A percentile compares a stretch with the other conserved stretches of the same genome.
Conservation (phyloP, 2,113 vertebrate genomes). For the Callipepla squamata region DNA sequence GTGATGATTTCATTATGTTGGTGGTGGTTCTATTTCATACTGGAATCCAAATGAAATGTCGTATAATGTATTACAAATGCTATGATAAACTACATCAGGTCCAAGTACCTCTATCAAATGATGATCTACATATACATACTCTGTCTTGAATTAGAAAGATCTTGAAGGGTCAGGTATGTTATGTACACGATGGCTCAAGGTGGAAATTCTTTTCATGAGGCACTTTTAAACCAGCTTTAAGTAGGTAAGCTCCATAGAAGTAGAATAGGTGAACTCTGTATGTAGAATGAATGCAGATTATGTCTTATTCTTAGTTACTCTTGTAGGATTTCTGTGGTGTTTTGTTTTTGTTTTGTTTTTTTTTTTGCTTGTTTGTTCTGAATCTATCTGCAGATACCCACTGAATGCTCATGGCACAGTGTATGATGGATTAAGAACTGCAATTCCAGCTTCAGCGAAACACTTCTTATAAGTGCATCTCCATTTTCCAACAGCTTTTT, state of each 20-base stretch:
- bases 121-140: not conserved
- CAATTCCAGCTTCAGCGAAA: not conserved
- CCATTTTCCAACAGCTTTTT: not conserved
- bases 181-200: not conserved
- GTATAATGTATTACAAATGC: not conserved
- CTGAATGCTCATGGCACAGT: not conserved
- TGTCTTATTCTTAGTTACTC: not conserved
- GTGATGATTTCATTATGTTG: not conserved
- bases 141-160: slow-evolving; percentile 15
- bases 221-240: not conserved
- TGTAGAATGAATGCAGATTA: not conserved
- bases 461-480: not conserved
- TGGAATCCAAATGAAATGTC: not conserved
- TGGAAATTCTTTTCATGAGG: slow-evolving; percentile 9
- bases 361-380: not conserved
- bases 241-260: not conserved
- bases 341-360: not conserved
- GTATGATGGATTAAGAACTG: not conserved
- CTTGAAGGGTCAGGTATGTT: slow-evolving; percentile 7
- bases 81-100: not conserved
- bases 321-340: not conserved
- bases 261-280: not conserved
- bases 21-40: not conserved
- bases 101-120: not conserved
- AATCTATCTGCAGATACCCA: not conserved